phyloP scores from a whole-genome alignment of 2,888 invertebrate species.

The Acrobasis consociella region DNA sequence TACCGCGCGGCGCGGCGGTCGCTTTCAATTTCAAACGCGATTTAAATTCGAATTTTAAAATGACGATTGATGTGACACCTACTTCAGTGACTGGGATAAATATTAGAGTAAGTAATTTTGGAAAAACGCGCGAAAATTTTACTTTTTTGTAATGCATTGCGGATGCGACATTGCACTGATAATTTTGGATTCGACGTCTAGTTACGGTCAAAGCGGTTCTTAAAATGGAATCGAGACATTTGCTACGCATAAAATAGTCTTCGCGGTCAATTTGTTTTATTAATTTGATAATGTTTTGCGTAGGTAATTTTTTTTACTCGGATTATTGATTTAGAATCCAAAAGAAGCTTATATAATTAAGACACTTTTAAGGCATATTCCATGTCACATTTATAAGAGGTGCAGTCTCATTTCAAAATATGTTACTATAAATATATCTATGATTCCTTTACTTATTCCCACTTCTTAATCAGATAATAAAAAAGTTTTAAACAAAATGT shows the following conservation, averaged over 20 bases:
- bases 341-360: too few relatives aligned
- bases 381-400: too few relatives aligned
- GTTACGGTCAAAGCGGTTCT: constrained; percentile 7
- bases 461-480: too few relatives aligned
- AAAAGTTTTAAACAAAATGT: too few relatives aligned
- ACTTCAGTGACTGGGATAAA: constrained; percentile 68
- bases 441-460: too few relatives aligned
- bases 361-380: too few relatives aligned
- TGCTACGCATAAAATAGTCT: neutral
- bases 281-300: too few relatives aligned
- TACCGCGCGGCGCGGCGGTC: constrained; percentile 63
- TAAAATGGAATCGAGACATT: neutral
- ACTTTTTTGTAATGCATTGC: constrained; percentile 6
- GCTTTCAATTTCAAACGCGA: constrained; percentile 51
- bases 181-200: constrained; percentile 29
- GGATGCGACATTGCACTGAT: constrained; percentile 24
- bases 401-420: too few relatives aligned
- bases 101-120: constrained; percentile 69
- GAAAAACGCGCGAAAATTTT: neutral
- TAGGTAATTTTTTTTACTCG: too few relatives aligned
- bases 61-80: constrained; percentile 60
- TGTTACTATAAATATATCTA: too few relatives aligned
- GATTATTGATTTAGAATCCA: too few relatives aligned
- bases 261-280: too few relatives aligned
- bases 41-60: constrained; percentile 39